These are phyloP conservation scores for Lagopus muta DNA, from an alignment of 2,113 vertebrate genomes.

Conservation along the genomic window DNA sequence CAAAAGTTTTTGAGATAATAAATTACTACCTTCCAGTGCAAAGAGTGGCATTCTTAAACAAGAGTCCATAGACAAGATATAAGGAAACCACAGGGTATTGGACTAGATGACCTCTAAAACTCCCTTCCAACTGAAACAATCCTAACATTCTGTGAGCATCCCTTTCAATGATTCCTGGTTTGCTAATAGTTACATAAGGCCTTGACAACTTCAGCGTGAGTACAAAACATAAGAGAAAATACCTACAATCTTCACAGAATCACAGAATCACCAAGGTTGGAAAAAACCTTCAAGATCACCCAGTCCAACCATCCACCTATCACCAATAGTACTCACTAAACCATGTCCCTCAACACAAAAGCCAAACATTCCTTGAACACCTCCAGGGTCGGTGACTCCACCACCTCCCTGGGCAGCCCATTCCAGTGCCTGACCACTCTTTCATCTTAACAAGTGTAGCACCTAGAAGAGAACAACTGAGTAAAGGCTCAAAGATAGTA, in stretches of 20 bases:
- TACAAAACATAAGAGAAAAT: neutral
- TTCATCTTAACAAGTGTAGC: neutral
- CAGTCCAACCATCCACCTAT: too few species aligned
- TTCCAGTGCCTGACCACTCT: too few species aligned
- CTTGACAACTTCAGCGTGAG: neutral
- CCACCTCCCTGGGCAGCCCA: too few species aligned
- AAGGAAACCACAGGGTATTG: neutral
- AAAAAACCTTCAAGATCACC: too few species aligned
- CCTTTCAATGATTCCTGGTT: neutral
- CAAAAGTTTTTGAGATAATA: neutral
- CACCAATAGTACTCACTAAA: too few species aligned
- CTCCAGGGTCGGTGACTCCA: too few species aligned
- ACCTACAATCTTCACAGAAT: neutral
- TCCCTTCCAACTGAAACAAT: too few species aligned
- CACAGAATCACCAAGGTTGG: too few species aligned
- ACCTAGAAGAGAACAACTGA: neutral
- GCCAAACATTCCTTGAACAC: too few species aligned
- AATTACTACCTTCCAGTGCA: neutral
- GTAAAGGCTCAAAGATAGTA: neutral
- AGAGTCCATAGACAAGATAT: neutral
- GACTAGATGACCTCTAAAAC: too few species aligned
- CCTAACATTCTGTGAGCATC: too few species aligned
- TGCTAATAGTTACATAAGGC: neutral
- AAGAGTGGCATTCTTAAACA: neutral
- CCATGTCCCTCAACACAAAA: too few species aligned